Conservation (phyloP, 2,113 vertebrate species). For the Osmerus eperlanus region DNA sequence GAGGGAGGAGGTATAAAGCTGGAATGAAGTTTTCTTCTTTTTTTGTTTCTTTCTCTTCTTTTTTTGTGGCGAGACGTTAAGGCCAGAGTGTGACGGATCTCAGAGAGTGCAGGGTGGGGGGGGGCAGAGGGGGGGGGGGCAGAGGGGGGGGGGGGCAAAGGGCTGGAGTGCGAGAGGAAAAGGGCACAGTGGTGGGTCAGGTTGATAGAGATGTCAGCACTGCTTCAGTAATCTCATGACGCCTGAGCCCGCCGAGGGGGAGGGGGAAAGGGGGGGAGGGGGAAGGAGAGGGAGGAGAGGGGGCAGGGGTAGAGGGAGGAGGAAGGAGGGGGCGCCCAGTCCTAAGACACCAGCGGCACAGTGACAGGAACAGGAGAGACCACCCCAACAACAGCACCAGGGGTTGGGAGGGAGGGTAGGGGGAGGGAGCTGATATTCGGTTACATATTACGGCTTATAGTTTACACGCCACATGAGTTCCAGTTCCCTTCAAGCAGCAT, state of each 20-base stretch:
- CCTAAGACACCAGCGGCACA: conserved; percentile 57
- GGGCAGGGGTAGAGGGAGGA: not conserved
- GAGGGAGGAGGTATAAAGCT: not conserved
- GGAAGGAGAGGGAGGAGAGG: not conserved
- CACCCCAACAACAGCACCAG: conserved; percentile 66
- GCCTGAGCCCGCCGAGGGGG: conserved; percentile 17
- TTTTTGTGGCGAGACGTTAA: conserved; percentile 25
- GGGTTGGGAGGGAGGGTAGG: conserved; percentile 22
- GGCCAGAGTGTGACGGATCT: conserved; percentile 51
- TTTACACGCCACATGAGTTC: conserved; percentile 28
- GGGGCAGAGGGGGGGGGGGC: conserved; percentile 21
- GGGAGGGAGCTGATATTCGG: conserved; percentile 37
- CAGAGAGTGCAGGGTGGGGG: conserved; percentile 38
- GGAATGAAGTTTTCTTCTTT: not conserved
- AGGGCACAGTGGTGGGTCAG: conserved; percentile 60
- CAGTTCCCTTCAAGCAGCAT: conserved; percentile 36
- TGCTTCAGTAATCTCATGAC: conserved; percentile 68
- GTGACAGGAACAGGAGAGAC: conserved; percentile 67
- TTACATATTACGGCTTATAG: conserved; percentile 51
- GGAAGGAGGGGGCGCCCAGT: conserved; percentile 23
- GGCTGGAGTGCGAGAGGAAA: conserved; percentile 21
- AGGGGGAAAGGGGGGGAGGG: not conserved
- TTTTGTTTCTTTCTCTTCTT: conserved; percentile 10
- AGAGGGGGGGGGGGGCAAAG: conserved; percentile 4
- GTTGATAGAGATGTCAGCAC: conserved; percentile 68